These are phyloP conservation scores for Lophochroa leadbeateri DNA, from an alignment of 2,113 vertebrate species.

Conservation along the genomic window DNA sequence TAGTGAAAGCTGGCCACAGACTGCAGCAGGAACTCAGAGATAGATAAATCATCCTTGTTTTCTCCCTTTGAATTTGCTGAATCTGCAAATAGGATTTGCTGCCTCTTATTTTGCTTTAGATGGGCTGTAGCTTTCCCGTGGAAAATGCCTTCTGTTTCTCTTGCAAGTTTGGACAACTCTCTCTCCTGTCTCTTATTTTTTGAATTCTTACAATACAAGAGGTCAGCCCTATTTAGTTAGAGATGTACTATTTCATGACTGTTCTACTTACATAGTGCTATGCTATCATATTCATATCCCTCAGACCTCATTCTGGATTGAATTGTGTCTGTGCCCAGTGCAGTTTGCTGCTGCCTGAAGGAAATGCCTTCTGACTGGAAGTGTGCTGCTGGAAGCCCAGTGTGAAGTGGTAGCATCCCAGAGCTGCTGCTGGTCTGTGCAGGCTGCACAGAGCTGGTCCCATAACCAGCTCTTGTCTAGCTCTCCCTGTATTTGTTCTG, in stretches of 20 bases:
- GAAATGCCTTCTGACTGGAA: background rate
- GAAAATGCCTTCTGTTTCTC: background rate
- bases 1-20: background rate
- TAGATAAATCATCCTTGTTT: constrained; percentile 17
- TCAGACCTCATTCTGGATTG: background rate
- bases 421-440: background rate
- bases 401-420: background rate
- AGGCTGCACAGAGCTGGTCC: background rate
- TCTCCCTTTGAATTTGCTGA: constrained; percentile 3
- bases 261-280: rapidly evolving
- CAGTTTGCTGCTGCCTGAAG: background rate
- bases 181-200: background rate
- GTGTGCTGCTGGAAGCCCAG: background rate
- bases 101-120: background rate
- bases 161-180: background rate
- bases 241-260: rapidly evolving
- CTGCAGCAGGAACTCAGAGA: background rate
- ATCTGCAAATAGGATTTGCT: background rate
- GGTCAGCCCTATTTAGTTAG: background rate
- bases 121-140: background rate
- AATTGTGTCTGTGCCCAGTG: background rate
- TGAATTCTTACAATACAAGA: background rate
- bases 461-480: background rate
- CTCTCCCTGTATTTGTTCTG: background rate
- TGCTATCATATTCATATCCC: rapidly evolving